Base-by-base conservation (phyloP, 2,888 invertebrate genomes). In the Polydrusus cervinus region DNA sequence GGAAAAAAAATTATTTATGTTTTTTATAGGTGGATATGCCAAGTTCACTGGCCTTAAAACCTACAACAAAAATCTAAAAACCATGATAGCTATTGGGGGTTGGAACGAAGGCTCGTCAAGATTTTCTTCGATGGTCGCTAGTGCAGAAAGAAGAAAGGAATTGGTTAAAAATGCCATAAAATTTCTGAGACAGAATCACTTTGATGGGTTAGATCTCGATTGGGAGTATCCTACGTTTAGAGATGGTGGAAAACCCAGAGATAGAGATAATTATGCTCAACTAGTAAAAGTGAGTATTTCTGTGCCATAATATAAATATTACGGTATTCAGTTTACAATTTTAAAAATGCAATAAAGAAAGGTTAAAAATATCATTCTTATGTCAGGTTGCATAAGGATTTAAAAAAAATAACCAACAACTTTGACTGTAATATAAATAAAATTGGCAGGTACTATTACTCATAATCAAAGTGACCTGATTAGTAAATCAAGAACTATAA, bases 31-130 rank as follows among this genome's bases (percentile, higher is more conserved):
- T 85, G 97, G 97, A 53, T 97, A 97, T 87, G 95, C 96, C 20
- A 97, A 97, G 88, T 97, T 97, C 88, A 96, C 93, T 47, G 97
- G 96, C 0, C 89, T 97, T 74, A 97, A 97, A 88, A 95, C 96
- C 0, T 97, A 96, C 89, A 97, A 97, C 88, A 96, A 95, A 86
- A 92, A 95, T 78, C 86, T 97, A 84, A 97, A 97, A 88, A 97
- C 97, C 0, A 88, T 97, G 89, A 89, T 97, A 80, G 97, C 97
- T 10, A 95, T 97, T 81, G 97, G 97, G 0, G 93, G 97, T 0
- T 97, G 97, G 97, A 97, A 97, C 87, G 97, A 97, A 86, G 97
- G 96, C 14, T 97, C 96, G 0, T 90, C 93, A 14, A 87, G 92
- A 76, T 97, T 97, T 88, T 97, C 97, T 0, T 93, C 95, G n/a